A percentile compares a stretch with the other conserved stretches of the same genome.
Evolutionary conservation across 2,797 vertebrate genomes (phyloP).

Genomic region (Leuciscus waleckii): DNA sequence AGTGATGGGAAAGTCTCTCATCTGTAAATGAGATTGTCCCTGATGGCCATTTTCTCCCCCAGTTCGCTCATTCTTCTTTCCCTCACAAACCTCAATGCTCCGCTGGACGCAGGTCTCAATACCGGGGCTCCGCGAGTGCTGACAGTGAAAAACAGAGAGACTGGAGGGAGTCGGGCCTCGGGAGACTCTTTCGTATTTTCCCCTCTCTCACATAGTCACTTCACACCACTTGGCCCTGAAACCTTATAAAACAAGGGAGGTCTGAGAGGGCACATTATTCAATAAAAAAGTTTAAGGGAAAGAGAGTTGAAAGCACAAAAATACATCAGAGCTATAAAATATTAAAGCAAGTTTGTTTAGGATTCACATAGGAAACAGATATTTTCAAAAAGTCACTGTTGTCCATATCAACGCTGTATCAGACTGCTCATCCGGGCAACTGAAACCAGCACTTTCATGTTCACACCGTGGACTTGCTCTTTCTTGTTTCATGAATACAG

Average conservation of each 20-base stretch:
- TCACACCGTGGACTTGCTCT: not conserved
- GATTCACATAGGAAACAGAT: too few species aligned
- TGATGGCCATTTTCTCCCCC: conserved; percentile 66
- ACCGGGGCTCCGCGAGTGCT: conserved; percentile 6
- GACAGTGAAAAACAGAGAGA: conserved; percentile 51
- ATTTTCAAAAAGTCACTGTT: not conserved
- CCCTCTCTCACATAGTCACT: conserved; percentile 5
- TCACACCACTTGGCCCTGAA: conserved; percentile 26
- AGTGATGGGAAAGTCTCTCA: conserved; percentile 56
- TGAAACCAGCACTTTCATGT: not conserved
- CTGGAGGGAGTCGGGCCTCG: conserved; percentile 35
- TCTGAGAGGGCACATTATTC: conserved; percentile 30
- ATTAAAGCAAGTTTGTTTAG: not conserved
- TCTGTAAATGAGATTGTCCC: conserved; percentile 70
- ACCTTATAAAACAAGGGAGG: conserved; percentile 29
- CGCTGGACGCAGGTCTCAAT: conserved; percentile 36
- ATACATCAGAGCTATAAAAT: conserved; percentile 21
- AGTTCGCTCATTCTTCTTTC: conserved; percentile 50
- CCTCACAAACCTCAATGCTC: conserved; percentile 47
- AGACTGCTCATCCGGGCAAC: not conserved
- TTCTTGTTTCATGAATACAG: not conserved
- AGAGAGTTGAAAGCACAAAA: conserved; percentile 3
- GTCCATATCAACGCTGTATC: not conserved
- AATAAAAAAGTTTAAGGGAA: conserved; percentile 33
- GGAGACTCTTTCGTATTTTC: conserved; percentile 18